Evolutionary conservation across 2,113 vertebrate species (phyloP).

Genomic region (Sphyrna mokarran): DNA sequence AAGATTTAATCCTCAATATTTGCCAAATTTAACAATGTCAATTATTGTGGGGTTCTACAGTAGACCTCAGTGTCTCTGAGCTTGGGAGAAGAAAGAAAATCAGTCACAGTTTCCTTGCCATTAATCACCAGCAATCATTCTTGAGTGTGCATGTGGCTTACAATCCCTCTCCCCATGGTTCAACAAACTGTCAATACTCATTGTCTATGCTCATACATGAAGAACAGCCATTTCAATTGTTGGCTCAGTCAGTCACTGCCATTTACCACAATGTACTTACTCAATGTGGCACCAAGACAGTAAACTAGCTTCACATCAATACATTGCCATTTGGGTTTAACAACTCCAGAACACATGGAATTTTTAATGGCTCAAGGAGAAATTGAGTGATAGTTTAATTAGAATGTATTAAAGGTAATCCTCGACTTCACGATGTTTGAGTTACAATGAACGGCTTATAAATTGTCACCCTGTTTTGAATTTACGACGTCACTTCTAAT

Average conservation of each 20-base stretch:
- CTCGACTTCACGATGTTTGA: too few relatives aligned
- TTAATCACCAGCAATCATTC: not conserved
- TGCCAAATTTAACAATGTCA: not conserved
- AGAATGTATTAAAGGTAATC: not conserved
- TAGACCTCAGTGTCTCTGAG: not conserved
- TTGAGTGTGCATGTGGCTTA: not conserved
- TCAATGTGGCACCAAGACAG: not conserved
- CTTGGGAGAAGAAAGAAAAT: not conserved
- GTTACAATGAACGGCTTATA: too few relatives aligned
- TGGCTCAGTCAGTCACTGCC: not conserved
- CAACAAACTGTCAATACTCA: not conserved
- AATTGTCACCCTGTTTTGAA: too few relatives aligned
- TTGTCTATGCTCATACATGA: not conserved
- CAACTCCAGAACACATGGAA: not conserved
- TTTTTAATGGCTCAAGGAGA: not conserved
- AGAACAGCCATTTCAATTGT: not conserved
- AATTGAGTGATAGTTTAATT: not conserved
- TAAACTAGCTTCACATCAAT: not conserved
- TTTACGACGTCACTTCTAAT: too few relatives aligned
- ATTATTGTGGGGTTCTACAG: not conserved
- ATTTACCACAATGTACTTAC: not conserved
- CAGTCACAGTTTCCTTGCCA: not conserved
- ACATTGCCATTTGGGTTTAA: not conserved
- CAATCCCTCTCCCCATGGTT: not conserved
- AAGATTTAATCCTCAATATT: not conserved